phyloP scores from a whole-genome alignment of 2,797 vertebrate species.

The Gorsachius magnificus region DNA sequence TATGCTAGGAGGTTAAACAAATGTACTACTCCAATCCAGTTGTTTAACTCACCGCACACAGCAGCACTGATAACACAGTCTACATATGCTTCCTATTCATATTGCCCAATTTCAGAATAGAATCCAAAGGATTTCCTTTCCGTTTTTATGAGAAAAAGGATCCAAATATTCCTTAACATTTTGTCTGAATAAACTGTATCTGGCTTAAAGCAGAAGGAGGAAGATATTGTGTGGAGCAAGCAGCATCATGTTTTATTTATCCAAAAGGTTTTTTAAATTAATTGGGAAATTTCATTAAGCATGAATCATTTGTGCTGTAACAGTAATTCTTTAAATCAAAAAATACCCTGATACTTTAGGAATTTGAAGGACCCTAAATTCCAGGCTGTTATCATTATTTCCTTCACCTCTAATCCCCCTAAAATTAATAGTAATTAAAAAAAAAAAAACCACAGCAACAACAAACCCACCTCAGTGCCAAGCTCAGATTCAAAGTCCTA shows the following conservation, averaged over 20 bases:
- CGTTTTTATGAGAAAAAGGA: neutral
- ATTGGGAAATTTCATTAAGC: constrained; percentile 21
- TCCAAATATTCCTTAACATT: constrained; percentile 13
- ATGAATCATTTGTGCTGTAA: neutral
- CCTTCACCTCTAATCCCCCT: neutral
- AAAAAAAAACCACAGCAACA: fast-evolving
- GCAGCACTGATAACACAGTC: constrained; percentile 10
- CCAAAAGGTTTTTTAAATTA: constrained; percentile 53
- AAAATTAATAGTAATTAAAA: neutral
- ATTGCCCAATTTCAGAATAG: neutral
- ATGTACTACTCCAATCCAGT: constrained; percentile 80
- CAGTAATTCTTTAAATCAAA: neutral
- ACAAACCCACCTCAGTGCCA: neutral
- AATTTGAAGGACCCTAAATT: neutral
- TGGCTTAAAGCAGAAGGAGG: neutral
- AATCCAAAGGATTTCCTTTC: constrained; percentile 32
- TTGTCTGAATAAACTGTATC: constrained; percentile 12
- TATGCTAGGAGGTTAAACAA: constrained; percentile 87
- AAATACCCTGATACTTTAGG: neutral
- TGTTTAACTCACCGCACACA: constrained; percentile 62
- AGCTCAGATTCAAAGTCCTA: neutral
- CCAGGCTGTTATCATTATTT: neutral
- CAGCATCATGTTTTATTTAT: constrained; percentile 66
- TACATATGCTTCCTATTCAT: neutral
- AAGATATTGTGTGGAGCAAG: constrained; percentile 5